Conservation (phyloP, 1,140 invertebrate species). For the Paralvinella palmiformis region DNA sequence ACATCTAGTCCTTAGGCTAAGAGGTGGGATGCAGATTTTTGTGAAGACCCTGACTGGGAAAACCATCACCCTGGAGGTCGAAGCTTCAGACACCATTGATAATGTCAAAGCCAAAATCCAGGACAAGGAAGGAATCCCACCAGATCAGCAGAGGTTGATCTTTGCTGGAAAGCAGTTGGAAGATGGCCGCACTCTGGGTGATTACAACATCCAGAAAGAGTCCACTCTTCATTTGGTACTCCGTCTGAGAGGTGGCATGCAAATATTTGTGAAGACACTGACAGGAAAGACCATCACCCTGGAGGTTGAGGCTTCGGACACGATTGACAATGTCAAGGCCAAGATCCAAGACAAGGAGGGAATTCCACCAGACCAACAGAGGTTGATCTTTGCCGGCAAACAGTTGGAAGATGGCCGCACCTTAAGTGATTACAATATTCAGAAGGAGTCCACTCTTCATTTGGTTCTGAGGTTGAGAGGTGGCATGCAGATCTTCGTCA, state of each 20-base stretch:
- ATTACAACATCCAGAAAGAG: constrained; percentile 75
- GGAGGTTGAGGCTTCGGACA: constrained; percentile 53
- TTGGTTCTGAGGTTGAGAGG: constrained; percentile 17
- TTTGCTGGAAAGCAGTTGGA: constrained; percentile 66
- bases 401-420: constrained; percentile 59
- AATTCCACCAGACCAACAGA: constrained; percentile 56
- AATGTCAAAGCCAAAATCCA: constrained; percentile 63
- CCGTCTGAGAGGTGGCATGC: constrained; percentile 35
- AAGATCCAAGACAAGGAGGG: constrained; percentile 57
- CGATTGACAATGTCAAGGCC: constrained; percentile 51
- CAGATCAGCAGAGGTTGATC: constrained; percentile 50
- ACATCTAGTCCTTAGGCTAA: constrained; percentile 58
- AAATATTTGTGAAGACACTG: constrained; percentile 55
- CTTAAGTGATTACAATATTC: constrained; percentile 26
- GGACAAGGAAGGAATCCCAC: constrained; percentile 65
- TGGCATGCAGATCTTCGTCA: constrained; percentile 58
- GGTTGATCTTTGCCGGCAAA: constrained; percentile 73
- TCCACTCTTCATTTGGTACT: constrained; percentile 22
- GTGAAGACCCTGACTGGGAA: constrained; percentile 69
- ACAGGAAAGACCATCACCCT: constrained; percentile 51
- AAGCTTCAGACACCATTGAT: constrained; percentile 85
- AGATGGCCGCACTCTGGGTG: constrained; percentile 66
- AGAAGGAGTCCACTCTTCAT: constrained; percentile 47
- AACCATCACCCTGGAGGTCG: constrained; percentile 89
- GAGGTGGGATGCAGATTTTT: constrained; percentile 58